Base-by-base conservation (phyloP, 2,113 vertebrate species). In the Thymallus thymallus region DNA sequence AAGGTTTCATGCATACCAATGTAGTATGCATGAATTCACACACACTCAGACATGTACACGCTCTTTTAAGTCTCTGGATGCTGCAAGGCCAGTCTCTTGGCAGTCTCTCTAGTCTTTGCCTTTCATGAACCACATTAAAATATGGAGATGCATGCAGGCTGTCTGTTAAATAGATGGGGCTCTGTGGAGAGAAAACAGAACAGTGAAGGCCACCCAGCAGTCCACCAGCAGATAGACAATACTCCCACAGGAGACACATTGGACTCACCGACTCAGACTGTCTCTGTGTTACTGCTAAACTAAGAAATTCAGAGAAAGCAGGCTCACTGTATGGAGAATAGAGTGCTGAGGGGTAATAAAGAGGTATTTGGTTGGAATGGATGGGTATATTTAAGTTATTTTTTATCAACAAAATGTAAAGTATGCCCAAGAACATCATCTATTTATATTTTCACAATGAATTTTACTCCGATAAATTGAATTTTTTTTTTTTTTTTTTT, bases 81-180 rank as follows among this genome's bases (percentile, higher is more conserved):
- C 41, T 73, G 18, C 56, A n/a, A 63, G n/a, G 20, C 56, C 74
- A 58, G 69, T 73, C 69, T 83, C 67, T 65, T 5, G 41, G 69
- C 82, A 76, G 71, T 73, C 77, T 79, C 70, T 68, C 78, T 77
- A 58, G 9, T 41, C 35, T 41, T 71, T 75, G 77, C 76, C 73
- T 84, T 83, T 77, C 78, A 41, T 82, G 83, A 85, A 82, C 78
- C 77, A 75, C 75, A 84, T 60, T 88, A 82, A 88, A 87, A 88
- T 87, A 86, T 90, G 87, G 76, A 87, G 90, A 91, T 88, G 79
- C 70, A 88, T 88, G 78, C 85, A 87, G 78, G 75, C 79, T 80
- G 85, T 32, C 71, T 84, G 78, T 83, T 86, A 80, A 88, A 84
- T 56, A 88, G 88, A 83, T 84, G 79, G 82, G 62, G 82, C 87